Percentiles rank a stretch among this genome's conserved stretches.
phyloP scores from a whole-genome alignment of 2,888 invertebrate species.

The Eilema caniola region DNA sequence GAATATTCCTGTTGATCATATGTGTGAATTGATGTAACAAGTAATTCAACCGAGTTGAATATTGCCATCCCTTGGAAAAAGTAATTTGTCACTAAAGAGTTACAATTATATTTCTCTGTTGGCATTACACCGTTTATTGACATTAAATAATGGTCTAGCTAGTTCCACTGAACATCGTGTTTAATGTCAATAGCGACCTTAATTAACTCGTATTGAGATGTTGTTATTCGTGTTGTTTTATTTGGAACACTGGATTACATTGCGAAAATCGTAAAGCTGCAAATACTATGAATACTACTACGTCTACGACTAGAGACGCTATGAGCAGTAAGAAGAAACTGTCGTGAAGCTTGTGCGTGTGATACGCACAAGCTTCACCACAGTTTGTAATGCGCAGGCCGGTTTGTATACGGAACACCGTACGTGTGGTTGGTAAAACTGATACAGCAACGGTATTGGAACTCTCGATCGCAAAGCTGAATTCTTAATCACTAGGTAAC shows the following conservation, averaged over 20 bases:
- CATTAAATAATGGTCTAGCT: conserved; percentile 3
- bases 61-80: not conserved
- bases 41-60: not conserved
- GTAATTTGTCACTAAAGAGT: not conserved
- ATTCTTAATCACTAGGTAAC: too few relatives aligned
- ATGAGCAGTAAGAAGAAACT: too few relatives aligned
- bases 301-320: too few relatives aligned
- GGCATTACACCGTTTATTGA: not conserved
- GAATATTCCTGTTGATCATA: too few relatives aligned
- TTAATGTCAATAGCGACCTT: not conserved
- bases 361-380: too few relatives aligned
- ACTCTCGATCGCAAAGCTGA: too few relatives aligned
- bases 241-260: not conserved
- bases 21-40: not conserved
- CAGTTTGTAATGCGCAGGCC: too few relatives aligned
- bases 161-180: not conserved
- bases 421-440: too few relatives aligned
- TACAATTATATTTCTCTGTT: not conserved
- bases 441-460: too few relatives aligned
- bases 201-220: not conserved
- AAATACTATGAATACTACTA: too few relatives aligned
- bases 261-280: not conserved
- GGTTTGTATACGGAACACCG: too few relatives aligned
- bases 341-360: too few relatives aligned
- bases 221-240: not conserved